These are phyloP conservation scores for Sycophaga agraensis DNA, from an alignment of 1,140 invertebrate species.

Conservation along the genomic window DNA sequence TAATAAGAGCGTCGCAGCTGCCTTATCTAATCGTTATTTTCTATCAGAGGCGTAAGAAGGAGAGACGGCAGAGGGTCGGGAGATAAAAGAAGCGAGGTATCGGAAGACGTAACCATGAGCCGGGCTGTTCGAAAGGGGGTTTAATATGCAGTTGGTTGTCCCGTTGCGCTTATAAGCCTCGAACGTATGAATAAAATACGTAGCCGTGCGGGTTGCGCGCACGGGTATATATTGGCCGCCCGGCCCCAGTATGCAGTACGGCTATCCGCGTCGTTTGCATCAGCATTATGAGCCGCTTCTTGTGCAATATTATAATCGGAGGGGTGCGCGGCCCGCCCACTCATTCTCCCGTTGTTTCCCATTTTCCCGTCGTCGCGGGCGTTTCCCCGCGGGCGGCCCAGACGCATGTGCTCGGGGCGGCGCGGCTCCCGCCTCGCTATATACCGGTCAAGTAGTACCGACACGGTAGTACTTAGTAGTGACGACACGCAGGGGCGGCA, in stretches of 20 bases:
- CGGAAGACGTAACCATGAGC: not conserved
- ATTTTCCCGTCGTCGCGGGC: too few relatives aligned
- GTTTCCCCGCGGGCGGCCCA: too few relatives aligned
- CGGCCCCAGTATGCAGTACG: not conserved
- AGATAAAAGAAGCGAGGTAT: not conserved
- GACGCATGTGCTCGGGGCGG: too few relatives aligned
- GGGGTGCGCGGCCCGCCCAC: conserved; percentile 32
- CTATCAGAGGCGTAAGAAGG: too few relatives aligned
- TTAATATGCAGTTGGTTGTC: conserved; percentile 20
- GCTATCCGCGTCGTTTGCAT: conserved; percentile 42
- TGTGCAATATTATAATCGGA: conserved; percentile 50
- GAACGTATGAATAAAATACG: conserved; percentile 47
- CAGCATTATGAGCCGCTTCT: conserved; percentile 39
- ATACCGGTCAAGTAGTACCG: too few relatives aligned
- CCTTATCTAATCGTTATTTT: too few relatives aligned
- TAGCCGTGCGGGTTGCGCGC: too few relatives aligned
- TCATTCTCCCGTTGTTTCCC: too few relatives aligned
- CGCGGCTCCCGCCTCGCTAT: too few relatives aligned
- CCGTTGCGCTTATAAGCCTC: conserved; percentile 1
- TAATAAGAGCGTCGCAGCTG: too few relatives aligned
- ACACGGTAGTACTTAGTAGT: too few relatives aligned
- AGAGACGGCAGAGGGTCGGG: not conserved
- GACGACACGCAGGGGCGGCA: too few relatives aligned
- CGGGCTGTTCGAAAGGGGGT: conserved; percentile 11
- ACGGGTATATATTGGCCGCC: not conserved